Evolutionary conservation across 2,888 invertebrate genomes (phyloP).

Genomic region (Lithophane ornitopus): DNA sequence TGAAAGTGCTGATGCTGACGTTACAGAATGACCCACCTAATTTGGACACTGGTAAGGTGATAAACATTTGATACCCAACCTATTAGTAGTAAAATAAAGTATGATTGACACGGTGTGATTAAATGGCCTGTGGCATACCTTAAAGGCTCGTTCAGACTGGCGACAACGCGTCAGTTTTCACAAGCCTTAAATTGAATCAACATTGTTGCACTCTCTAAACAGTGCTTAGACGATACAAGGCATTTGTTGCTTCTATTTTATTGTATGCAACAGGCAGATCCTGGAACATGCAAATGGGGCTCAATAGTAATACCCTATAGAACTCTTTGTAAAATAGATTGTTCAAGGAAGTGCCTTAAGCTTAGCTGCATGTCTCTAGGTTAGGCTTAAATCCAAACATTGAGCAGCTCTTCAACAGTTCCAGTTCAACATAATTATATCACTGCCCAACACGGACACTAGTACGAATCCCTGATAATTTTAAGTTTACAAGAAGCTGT

Average conservation of each 20-base stretch:
- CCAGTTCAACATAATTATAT: no score
- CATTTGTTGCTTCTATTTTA: background rate
- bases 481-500: background rate
- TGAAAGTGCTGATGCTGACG: conserved; percentile 99
- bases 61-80: background rate
- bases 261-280: background rate
- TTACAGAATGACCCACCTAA: conserved; percentile 99
- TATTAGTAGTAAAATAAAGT: background rate
- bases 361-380: background rate
- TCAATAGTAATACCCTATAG: background rate
- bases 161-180: no score
- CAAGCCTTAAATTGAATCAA: background rate
- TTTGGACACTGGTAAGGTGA: conserved; percentile 94
- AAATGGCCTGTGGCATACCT: background rate
- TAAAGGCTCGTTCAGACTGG: no score
- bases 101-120: background rate
- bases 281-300: background rate
- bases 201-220: background rate
- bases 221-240: background rate
- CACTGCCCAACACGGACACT: background rate
- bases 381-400: background rate
- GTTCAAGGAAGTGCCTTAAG: background rate
- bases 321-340: background rate
- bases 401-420: background rate
- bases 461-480: no score